These are phyloP conservation scores for Cottus gobio DNA, from an alignment of 2,113 vertebrate genomes.

Conservation along the genomic window DNA sequence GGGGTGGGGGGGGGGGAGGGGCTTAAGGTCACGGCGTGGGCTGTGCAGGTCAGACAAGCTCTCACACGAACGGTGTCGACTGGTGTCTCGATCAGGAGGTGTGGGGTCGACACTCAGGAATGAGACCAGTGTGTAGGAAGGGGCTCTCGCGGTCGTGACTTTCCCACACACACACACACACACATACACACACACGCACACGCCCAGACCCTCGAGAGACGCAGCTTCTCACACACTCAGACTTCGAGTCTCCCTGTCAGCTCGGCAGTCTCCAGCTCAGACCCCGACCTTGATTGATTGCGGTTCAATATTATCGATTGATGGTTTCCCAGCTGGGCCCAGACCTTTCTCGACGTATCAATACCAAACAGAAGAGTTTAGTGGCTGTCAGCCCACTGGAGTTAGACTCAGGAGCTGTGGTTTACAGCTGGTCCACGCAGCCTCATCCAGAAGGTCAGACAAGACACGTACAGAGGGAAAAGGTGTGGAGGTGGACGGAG, in stretches of 20 bases:
- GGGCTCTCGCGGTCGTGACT: conserved; percentile 29
- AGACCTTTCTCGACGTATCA: conserved; percentile 57
- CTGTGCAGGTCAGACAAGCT: conserved; percentile 44
- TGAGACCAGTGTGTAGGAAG: conserved; percentile 35
- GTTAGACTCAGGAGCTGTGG: conserved; percentile 9
- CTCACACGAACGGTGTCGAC: conserved; percentile 61
- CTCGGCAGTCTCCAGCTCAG: conserved; percentile 51
- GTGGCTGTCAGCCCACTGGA: conserved; percentile 13
- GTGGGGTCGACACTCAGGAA: conserved; percentile 42
- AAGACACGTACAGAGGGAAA: conserved; percentile 20
- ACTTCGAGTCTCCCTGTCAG: conserved; percentile 69
- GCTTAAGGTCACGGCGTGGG: conserved; percentile 21
- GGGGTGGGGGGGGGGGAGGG: not conserved
- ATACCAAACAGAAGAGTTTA: conserved; percentile 31
- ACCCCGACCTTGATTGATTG: conserved; percentile 71
- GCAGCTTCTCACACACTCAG: conserved; percentile 57
- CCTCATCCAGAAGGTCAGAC: conserved; percentile 1
- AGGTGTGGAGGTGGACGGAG: not conserved
- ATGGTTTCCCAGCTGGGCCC: conserved; percentile 59
- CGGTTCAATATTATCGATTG: conserved; percentile 73
- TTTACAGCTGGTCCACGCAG: conserved; percentile 11
- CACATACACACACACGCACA: conserved; percentile 30
- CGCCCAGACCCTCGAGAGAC: conserved; percentile 48
- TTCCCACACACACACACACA: conserved; percentile 40
- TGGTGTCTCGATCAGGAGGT: conserved; percentile 46